Base-by-base conservation (phyloP, 2,888 invertebrate species). In the Andrena trimmerana region DNA sequence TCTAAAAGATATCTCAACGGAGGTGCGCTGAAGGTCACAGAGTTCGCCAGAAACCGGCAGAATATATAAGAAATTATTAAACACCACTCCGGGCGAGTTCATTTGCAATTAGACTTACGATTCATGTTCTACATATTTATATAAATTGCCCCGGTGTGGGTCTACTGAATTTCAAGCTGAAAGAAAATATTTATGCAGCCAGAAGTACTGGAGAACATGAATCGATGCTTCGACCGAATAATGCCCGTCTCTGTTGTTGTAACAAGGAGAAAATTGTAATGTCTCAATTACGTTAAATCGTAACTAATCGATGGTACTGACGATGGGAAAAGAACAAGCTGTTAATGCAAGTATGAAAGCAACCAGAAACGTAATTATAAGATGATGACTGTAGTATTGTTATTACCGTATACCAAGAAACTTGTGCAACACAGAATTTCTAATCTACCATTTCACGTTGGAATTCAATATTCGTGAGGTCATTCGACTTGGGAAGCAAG, bases 341-440 rank as follows among this genome's bases (percentile, higher is more conserved):
- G 63, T 67, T 60, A 65, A 54, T 69, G 52, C 59, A 77, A 72
- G 50, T 82, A 67, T 72, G 3, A 63, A 65, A 68, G 54, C 83
- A 83, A 83, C 78, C 77, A 82, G 78, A 72, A 78, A 71, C 48
- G 67, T 83, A 78, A 78, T 50, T 75, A 69, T 83, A 75, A 78
- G 69, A 68, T 33, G 42, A 66, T 68, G 66, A 84, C 69, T 83
- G 57, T 83, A 82, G 70, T 73, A 83, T 75, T 83, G 78, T 74
- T 65, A 83, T 74, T 65, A 42, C 75, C 54, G 54, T 76, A 69
- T 76, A 72, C 76, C 62, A 62, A 63, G 62, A 24, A 76, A 72
- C 59, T 54, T 72, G 65, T 84, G 71, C 74, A 83, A 73, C 60
- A 50, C 68, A 69, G 70, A 71, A 71, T 76, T 74, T 57, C 78